These are phyloP conservation scores for Electrona antarctica DNA, from an alignment of 2,113 vertebrate species.

Conservation along the genomic window DNA sequence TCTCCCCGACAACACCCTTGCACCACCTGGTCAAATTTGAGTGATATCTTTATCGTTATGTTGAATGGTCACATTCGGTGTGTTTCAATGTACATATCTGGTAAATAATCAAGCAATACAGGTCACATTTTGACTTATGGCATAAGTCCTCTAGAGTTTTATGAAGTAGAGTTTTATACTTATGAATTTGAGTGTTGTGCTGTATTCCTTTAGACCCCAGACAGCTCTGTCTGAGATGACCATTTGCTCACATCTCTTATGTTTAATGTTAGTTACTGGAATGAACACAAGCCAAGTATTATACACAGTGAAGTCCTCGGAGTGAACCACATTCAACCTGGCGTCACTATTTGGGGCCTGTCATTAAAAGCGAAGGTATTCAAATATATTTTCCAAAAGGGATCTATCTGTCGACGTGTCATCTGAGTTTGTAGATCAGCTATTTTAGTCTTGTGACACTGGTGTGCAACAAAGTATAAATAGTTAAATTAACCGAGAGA, in stretches of 20 bases:
- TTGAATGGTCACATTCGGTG: not conserved
- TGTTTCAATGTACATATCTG: conserved; percentile 10
- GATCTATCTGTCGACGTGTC: too few relatives aligned
- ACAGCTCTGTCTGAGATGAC: not conserved
- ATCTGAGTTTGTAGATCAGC: not conserved
- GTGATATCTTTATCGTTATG: not conserved
- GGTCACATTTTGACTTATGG: conserved; percentile 3
- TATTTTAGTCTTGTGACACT: not conserved
- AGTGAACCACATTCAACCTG: not conserved
- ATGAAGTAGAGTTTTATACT: conserved; percentile 13
- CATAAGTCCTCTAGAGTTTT: conserved; percentile 4
- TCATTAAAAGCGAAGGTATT: not conserved
- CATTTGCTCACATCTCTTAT: not conserved
- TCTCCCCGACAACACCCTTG: not conserved
- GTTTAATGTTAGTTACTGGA: not conserved
- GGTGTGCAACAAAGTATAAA: too few relatives aligned
- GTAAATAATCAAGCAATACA: conserved; percentile 9
- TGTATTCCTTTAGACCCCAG: not conserved
- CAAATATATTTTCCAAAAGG: not conserved
- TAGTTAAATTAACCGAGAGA: too few relatives aligned
- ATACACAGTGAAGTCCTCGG: not conserved
- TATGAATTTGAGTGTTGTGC: conserved; percentile 12
- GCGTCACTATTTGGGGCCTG: not conserved
- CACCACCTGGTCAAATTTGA: not conserved
- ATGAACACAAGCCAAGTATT: not conserved